Evolutionary conservation across 2,797 vertebrate genomes (phyloP), one percentile per base, ranked within the genome.

Genomic region (Chlorospingus flavigularis): DNA sequence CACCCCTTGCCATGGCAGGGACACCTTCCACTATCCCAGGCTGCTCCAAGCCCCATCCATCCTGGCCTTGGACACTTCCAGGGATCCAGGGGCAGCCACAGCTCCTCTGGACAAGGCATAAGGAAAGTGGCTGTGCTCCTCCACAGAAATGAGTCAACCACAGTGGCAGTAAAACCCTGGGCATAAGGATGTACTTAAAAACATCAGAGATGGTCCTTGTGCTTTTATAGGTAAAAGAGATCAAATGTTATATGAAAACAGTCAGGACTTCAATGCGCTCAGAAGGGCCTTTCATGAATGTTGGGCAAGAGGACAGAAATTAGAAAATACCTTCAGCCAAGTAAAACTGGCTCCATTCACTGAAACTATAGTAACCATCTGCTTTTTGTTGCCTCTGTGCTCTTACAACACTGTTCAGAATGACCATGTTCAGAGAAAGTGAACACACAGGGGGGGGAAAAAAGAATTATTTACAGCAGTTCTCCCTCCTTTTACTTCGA

Each of bases 341-440:
- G 86, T 57, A 76, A 67, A 87, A 89, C 53, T 55, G 81, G 86
- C 71, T 74, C 72, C 86, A 37, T 70, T 89, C 84, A 79, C 78
- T 30, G 76, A 25, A 95, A 39, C 86, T 81, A 84, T 17, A 94
- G 94, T 43, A 92, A 89, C 92, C 93, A 94, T 89, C 94, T 95
- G 94, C 92, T 95, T 89, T 87, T 51, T 74, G 84, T 67, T 93
- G 92, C 71, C 83, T 86, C 92, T 65, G 35, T 37, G 43, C 72
- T 82, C 83, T 57, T 43, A 83, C 65, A 85, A 47, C 10, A 31
- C 42, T 37, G 53, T 31, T 71, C 93, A 93, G 68, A 89, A 79
- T 62, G 47, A 67, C 20, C 3, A 39, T 6, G 63, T 50, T 85
- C 78, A 85, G 71, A 86, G 73, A 93, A 92, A 93, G 88, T 37